phyloP scores from a whole-genome alignment of 2,888 invertebrate genomes.

The Callyntrura guangdongensis region DNA sequence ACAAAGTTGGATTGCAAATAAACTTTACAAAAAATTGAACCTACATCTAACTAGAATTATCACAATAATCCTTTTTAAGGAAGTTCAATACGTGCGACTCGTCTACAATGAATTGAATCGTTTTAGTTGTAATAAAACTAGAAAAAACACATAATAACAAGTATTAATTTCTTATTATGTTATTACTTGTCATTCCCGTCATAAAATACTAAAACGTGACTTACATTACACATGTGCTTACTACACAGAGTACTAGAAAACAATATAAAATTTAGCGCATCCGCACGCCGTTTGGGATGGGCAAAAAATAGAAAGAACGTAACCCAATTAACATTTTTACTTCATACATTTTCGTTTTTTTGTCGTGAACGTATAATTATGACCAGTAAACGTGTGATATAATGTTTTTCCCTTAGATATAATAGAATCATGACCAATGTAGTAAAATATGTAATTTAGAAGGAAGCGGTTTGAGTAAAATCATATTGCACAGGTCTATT shows the following conservation, averaged over 20 bases:
- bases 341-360: slow-evolving; percentile 47
- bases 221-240: slow-evolving; percentile 10
- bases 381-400: neutral
- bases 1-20: neutral
- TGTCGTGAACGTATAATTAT: slow-evolving; percentile 26
- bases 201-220: slow-evolving; percentile 49
- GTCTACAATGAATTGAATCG: neutral
- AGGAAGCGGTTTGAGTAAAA: too few relatives aligned
- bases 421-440: slow-evolving; percentile 4
- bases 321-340: slow-evolving; percentile 67
- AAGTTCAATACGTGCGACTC: neutral
- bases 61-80: neutral
- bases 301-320: slow-evolving; percentile 7
- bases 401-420: neutral
- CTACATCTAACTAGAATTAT: neutral
- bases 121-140: slow-evolving; percentile 14
- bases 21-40: neutral
- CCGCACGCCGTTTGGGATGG: neutral
- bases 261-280: slow-evolving; percentile 22
- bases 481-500: neutral
- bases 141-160: slow-evolving; percentile 15
- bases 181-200: slow-evolving; percentile 35
- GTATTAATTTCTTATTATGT: slow-evolving; percentile 16
- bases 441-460: neutral
- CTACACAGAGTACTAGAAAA: neutral